These are phyloP conservation scores for Pangasianodon hypophthalmus DNA, from an alignment of 2,113 vertebrate genomes.

Conservation along the genomic window DNA sequence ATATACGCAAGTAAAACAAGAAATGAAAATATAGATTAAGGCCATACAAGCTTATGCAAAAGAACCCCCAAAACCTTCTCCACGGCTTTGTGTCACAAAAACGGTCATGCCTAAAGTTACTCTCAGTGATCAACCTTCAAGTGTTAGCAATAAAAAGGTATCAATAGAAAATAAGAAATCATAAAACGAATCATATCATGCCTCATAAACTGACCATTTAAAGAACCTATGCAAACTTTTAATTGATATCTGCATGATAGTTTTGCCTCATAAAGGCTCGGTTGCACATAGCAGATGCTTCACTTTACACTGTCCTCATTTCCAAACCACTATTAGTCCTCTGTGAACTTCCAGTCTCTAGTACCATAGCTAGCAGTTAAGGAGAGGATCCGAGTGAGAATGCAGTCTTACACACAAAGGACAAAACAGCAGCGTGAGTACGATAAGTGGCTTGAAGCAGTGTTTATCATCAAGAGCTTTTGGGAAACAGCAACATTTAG, in stretches of 20 bases:
- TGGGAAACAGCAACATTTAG: slow-evolving; percentile 30
- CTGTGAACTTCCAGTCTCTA: slow-evolving; percentile 40
- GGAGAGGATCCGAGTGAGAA: slow-evolving; percentile 20
- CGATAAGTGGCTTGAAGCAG: slow-evolving; percentile 39
- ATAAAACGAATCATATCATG: slow-evolving; percentile 47
- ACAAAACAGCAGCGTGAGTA: slow-evolving; percentile 45
- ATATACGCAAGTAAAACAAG: slow-evolving; percentile 77
- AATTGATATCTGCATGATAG: slow-evolving; percentile 32
- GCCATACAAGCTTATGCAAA: slow-evolving; percentile 86
- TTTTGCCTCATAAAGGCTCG: slow-evolving; percentile 33
- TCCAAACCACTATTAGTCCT: slow-evolving; percentile 32
- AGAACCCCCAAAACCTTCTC: slow-evolving; percentile 3
- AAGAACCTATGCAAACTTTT: slow-evolving; percentile 39
- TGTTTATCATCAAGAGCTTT: slow-evolving; percentile 28
- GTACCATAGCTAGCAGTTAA: slow-evolving; percentile 27
- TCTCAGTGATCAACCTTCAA: slow-evolving; percentile 40
- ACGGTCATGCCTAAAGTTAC: slow-evolving; percentile 46
- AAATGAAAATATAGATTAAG: slow-evolving; percentile 71
- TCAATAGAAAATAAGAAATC: slow-evolving; percentile 10
- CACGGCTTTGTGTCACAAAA: slow-evolving; percentile 46
- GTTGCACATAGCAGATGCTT: slow-evolving; percentile 43
- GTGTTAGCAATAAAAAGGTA: slow-evolving; percentile 14
- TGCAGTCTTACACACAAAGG: slow-evolving; percentile 44
- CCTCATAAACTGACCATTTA: slow-evolving; percentile 38
- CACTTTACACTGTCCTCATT: slow-evolving; percentile 26